Evolutionary conservation across 1,140 invertebrate species (phyloP), one percentile per base, ranked within the genome.

Genomic region (Charaxes varanes): DNA sequence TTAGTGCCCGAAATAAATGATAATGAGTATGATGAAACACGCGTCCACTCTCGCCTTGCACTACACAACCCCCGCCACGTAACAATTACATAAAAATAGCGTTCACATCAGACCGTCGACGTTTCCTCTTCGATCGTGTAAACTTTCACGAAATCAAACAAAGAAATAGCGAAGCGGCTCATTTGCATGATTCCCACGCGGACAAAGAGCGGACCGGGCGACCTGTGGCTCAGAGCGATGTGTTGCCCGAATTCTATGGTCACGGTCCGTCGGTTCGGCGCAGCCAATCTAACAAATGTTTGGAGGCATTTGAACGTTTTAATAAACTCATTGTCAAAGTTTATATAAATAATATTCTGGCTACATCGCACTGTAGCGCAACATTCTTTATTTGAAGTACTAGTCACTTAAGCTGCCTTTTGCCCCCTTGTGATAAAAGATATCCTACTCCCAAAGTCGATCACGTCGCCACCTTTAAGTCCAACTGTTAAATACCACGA

Each of bases 81-180:
- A 82, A 79, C 72, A 79, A 82, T 82, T 82, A 82, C 72, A 79
- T 82, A 79, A 79, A 81, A 79, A 79, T 73, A 53, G 73, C 72
- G 77, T 77, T 79, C 77, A 79, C 74, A 79, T 73, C 66, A 57
- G 50, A 50, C 58, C 60, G 62, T 52, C 54, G 62, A 37, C 71
- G 72, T 76, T 82, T 79, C 78, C 73, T 74, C 68, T 56, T 76
- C 77, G 68, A 78, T 79, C 72, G 72, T 72, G 71, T 82, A 76
- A 77, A 82, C 78, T 82, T 82, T 82, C 78, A 81, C 77, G 72
- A 82, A 77, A 82, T 82, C 78, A 82, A 82, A 82, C 78, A 82
- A 82, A 82, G 78, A 82, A 82, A 82, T 82, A 79, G 74, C 66
- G 66, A 74, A 71, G 66, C 55, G 59, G 64, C 65, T 79, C 78